A percentile compares a stretch with the other conserved stretches of the same genome.
phyloP scores from a whole-genome alignment of 2,888 invertebrate genomes.

The Aphodius sticticus region DNA sequence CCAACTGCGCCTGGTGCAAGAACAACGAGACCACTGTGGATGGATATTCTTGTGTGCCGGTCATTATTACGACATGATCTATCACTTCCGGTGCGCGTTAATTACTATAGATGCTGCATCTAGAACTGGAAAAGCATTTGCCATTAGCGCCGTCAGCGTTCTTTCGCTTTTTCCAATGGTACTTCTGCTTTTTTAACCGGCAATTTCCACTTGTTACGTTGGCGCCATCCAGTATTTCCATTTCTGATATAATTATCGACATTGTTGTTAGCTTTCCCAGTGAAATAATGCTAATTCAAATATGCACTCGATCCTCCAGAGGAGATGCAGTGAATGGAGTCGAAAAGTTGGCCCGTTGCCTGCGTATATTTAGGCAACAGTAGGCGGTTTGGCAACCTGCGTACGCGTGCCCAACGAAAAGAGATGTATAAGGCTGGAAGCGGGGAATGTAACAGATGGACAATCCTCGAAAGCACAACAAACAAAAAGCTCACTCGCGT shows the following conservation, averaged over 20 bases:
- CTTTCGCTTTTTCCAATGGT: background rate
- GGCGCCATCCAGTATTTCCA: background rate
- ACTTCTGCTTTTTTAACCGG: slow-evolving; percentile 6
- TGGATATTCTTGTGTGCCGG: slow-evolving; percentile 57
- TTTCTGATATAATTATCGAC: background rate
- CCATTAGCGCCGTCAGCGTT: background rate
- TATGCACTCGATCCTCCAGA: slow-evolving; percentile 26
- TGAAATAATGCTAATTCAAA: slow-evolving; percentile 25
- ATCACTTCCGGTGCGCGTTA: slow-evolving; percentile 60
- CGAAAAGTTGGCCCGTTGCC: slow-evolving; percentile 62
- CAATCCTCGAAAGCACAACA: slow-evolving; percentile 52
- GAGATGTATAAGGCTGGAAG: slow-evolving; percentile 32
- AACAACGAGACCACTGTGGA: slow-evolving; percentile 42
- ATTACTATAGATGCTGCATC: slow-evolving; percentile 48
- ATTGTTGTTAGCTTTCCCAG: background rate
- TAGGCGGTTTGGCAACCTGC: slow-evolving; percentile 62
- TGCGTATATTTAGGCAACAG: slow-evolving; percentile 61
- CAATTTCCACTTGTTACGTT: background rate
- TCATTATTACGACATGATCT: slow-evolving; percentile 61
- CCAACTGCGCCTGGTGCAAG: slow-evolving; percentile 36
- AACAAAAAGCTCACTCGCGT: slow-evolving; percentile 36
- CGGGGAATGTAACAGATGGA: slow-evolving; percentile 59
- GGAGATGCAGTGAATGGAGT: slow-evolving; percentile 58
- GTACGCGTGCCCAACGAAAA: slow-evolving; percentile 50
- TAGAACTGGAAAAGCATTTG: background rate